These are phyloP conservation scores for Urocitellus parryii DNA, from an alignment of 2,113 vertebrate species.

Conservation along the genomic window DNA sequence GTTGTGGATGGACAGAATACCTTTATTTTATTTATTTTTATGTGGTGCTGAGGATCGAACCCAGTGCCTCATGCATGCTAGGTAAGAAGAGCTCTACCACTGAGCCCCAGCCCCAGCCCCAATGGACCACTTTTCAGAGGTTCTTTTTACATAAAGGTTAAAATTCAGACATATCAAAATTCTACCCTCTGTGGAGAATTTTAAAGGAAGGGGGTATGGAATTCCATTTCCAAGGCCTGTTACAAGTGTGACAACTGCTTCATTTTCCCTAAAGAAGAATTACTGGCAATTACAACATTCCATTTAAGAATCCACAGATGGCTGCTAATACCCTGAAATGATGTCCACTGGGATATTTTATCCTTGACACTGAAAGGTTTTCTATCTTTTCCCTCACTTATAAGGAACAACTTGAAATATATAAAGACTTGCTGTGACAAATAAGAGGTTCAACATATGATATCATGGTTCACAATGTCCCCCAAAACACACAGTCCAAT, in stretches of 20 bases:
- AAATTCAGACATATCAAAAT: not conserved
- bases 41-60: no score
- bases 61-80: no score
- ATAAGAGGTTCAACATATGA: not conserved
- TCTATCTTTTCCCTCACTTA: not conserved
- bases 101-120: no score
- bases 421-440: conserved; percentile 24
- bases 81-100: no score
- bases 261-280: conserved; percentile 33
- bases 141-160: conserved; percentile 7
- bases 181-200: not conserved
- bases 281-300: not conserved
- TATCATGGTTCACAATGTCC: not conserved
- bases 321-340: conserved; percentile 6
- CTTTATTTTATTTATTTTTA: no score
- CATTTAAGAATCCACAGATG: conserved; percentile 25
- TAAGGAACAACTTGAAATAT: not conserved
- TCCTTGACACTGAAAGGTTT: conserved; percentile 5
- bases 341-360: not conserved
- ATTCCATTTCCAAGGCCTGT: conserved; percentile 37
- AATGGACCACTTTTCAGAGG: not conserved
- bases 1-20: no score
- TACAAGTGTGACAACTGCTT: conserved; percentile 16
- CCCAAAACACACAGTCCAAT: not conserved
- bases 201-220: not conserved